These are phyloP conservation scores for Dinoponera quadriceps DNA, from an alignment of 1,140 invertebrate genomes.

Conservation along the genomic window DNA sequence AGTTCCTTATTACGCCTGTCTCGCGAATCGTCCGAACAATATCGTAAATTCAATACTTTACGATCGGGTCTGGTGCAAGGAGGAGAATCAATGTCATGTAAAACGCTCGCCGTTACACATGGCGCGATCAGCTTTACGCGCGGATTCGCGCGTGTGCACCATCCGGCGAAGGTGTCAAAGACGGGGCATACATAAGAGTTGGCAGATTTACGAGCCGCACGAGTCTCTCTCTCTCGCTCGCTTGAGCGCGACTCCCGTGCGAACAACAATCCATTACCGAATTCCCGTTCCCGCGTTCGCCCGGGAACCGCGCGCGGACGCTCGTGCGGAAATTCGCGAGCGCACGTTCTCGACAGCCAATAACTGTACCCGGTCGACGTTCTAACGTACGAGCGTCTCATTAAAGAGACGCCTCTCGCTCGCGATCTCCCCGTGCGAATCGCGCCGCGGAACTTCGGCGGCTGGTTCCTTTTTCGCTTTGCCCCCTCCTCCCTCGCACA, in stretches of 20 bases:
- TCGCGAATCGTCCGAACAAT: background rate
- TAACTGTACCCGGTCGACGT: background rate
- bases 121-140: slow-evolving; percentile 57
- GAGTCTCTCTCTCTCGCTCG: background rate
- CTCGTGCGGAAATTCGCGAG: background rate
- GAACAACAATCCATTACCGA: slow-evolving; percentile 2
- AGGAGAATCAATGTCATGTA: slow-evolving; percentile 26
- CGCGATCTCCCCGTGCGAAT: no score
- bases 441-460: background rate
- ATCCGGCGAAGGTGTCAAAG: slow-evolving; percentile 57
- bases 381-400: background rate
- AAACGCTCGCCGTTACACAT: slow-evolving; percentile 12
- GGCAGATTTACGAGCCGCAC: slow-evolving; percentile 56
- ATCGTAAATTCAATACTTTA: slow-evolving; percentile 31
- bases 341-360: background rate
- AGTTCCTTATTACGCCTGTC: slow-evolving; percentile 7
- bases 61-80: background rate
- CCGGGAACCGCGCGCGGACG: background rate
- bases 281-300: background rate
- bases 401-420: background rate
- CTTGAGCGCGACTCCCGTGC: background rate
- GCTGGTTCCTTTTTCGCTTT: background rate
- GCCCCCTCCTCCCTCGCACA: background rate
- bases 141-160: background rate
- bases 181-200: slow-evolving; percentile 43